These are phyloP conservation scores for Macaria liturata DNA, from an alignment of 2,888 invertebrate species.

Conservation along the genomic window DNA sequence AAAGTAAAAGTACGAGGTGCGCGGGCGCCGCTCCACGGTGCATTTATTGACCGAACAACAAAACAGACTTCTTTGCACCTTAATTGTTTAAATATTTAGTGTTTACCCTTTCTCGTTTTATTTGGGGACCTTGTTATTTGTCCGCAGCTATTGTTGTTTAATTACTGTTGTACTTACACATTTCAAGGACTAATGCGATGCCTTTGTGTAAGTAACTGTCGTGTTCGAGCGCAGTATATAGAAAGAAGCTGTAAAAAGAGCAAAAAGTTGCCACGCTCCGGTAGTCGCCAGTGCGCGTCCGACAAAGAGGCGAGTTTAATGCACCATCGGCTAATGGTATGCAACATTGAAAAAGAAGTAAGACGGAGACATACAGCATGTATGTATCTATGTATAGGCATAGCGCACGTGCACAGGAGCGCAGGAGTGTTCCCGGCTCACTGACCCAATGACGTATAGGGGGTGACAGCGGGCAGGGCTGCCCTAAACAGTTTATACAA, in stretches of 20 bases:
- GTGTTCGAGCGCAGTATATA: background rate
- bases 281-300: background rate
- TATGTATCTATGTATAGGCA: conserved; percentile 10
- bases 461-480: conserved; percentile 47
- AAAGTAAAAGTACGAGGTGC: conserved; percentile 64
- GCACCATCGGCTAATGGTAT: conserved; percentile 14
- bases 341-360: conserved; percentile 12
- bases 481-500: background rate
- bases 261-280: background rate
- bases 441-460: conserved; percentile 50
- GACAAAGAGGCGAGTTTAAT: conserved; percentile 12
- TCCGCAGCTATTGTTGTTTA: conserved; percentile 8
- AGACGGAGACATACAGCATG: conserved; percentile 2
- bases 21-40: conserved; percentile 47
- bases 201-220: conserved; percentile 3
- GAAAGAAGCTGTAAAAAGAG: background rate
- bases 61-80: conserved; percentile 35
- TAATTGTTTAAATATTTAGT: conserved; percentile 16
- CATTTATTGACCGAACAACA: conserved; percentile 38
- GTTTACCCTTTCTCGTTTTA: conserved; percentile 16
- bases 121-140: conserved; percentile 23
- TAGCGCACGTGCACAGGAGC: conserved; percentile 49
- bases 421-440: conserved; percentile 54
- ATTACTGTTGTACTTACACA: conserved; percentile 3
- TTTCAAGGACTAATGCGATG: conserved; percentile 1